Conservation (phyloP, 2,888 invertebrate genomes). For the Minunthozetes semirufus region DNA sequence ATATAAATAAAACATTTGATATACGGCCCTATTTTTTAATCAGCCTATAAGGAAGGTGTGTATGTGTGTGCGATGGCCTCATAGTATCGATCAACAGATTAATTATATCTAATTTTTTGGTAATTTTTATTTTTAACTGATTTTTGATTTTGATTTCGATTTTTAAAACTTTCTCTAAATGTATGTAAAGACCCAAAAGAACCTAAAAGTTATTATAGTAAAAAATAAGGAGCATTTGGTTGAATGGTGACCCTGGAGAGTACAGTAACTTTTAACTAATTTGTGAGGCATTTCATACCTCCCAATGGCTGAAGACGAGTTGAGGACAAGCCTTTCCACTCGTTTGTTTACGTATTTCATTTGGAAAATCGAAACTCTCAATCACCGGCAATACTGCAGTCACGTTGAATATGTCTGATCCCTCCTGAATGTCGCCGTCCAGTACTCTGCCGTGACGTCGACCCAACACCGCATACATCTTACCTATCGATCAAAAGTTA, state of each 20-base stretch:
- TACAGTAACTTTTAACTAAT: neutral
- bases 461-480: slow-evolving; percentile 81
- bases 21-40: neutral
- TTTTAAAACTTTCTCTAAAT: too few relatives aligned
- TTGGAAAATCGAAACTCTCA: slow-evolving; percentile 91
- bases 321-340: slow-evolving; percentile 94
- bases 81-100: too few relatives aligned
- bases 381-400: slow-evolving; percentile 85
- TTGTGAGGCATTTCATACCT: slow-evolving; percentile 58
- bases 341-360: slow-evolving; percentile 88
- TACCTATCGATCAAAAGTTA: slow-evolving; percentile 55
- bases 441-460: slow-evolving; percentile 79
- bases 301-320: slow-evolving; percentile 94
- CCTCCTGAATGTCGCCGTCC: slow-evolving; percentile 81
- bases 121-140: too few relatives aligned
- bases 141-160: too few relatives aligned
- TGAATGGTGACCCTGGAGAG: too few relatives aligned
- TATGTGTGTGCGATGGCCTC: too few relatives aligned
- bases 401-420: slow-evolving; percentile 73
- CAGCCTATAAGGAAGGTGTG: neutral
- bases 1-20: slow-evolving; percentile 17
- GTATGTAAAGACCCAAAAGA: too few relatives aligned
- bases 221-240: too few relatives aligned
- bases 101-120: too few relatives aligned
- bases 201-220: too few relatives aligned